These are phyloP conservation scores for Rhaphigaster nebulosa DNA, from an alignment of 2,888 invertebrate genomes.

Conservation along the genomic window DNA sequence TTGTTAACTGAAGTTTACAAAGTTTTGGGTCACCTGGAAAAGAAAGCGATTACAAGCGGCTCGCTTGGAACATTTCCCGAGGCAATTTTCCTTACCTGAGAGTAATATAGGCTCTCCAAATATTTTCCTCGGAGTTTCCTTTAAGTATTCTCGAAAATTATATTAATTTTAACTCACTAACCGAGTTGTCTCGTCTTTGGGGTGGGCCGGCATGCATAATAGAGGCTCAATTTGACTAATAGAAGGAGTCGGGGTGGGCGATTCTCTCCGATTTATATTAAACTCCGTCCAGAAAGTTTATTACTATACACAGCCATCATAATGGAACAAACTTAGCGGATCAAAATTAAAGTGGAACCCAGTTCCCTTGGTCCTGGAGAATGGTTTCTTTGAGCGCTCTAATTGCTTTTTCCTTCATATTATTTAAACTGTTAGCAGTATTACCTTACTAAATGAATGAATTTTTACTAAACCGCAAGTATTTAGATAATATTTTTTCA, in stretches of 20 bases:
- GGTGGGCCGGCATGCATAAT: conserved; percentile 54
- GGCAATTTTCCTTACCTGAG: conserved; percentile 8
- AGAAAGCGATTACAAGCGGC: not conserved
- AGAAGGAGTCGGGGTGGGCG: conserved; percentile 29
- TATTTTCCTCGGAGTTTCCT: conserved; percentile 39
- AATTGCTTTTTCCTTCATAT: conserved; percentile 32
- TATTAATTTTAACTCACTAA: conserved; percentile 56
- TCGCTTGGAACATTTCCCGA: not conserved
- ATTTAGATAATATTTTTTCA: not conserved
- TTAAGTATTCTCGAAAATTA: conserved; percentile 51
- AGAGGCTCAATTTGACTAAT: conserved; percentile 58
- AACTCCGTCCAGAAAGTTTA: conserved; percentile 43
- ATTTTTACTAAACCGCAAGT: not conserved
- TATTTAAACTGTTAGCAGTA: not conserved
- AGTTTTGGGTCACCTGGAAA: not conserved
- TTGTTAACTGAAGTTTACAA: not conserved
- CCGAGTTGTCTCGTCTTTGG: conserved; percentile 25
- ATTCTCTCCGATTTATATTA: conserved; percentile 51
- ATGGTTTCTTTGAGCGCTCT: not conserved
- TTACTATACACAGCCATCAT: conserved; percentile 48
- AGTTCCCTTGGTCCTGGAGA: not conserved
- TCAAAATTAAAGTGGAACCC: conserved; percentile 39
- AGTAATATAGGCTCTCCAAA: not conserved
- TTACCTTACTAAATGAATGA: not conserved
- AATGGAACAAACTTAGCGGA: conserved; percentile 29